Conservation (phyloP, 92 coral and sea anemone species). For the Ricordea florida region DNA sequence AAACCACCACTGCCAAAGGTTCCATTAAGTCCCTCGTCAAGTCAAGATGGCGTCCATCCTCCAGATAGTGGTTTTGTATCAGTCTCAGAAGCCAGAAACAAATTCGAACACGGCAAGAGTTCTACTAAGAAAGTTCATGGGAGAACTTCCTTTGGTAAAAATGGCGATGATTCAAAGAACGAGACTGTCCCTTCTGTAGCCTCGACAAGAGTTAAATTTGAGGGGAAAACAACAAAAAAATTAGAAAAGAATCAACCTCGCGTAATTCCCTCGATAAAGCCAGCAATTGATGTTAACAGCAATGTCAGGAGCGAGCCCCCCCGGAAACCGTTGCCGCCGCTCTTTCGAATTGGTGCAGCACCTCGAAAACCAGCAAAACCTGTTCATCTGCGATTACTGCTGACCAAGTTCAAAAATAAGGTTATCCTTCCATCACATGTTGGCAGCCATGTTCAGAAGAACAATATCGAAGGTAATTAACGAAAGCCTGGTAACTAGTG, state of each 20-base stretch:
- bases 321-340: neutral
- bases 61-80: neutral
- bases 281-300: neutral
- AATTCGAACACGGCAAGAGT: no score
- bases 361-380: constrained; percentile 15
- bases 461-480: constrained; percentile 10
- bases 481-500: no score
- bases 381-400: neutral
- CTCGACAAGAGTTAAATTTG: constrained; percentile 21
- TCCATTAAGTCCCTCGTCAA: neutral
- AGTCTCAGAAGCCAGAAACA: no score
- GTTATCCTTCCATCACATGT: neutral
- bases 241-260: no score
- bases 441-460: neutral
- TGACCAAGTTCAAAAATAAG: constrained; percentile 14
- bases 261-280: no score
- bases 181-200: no score
- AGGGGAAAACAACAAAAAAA: neutral
- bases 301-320: constrained; percentile 2
- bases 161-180: no score
- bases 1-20: constrained; percentile 13
- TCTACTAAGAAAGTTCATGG: no score
- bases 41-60: constrained; percentile 8
- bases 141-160: no score
- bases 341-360: constrained; percentile 19